These are phyloP conservation scores for Pseudococcus longispinus DNA, from an alignment of 2,888 invertebrate genomes.

Conservation along the genomic window DNA sequence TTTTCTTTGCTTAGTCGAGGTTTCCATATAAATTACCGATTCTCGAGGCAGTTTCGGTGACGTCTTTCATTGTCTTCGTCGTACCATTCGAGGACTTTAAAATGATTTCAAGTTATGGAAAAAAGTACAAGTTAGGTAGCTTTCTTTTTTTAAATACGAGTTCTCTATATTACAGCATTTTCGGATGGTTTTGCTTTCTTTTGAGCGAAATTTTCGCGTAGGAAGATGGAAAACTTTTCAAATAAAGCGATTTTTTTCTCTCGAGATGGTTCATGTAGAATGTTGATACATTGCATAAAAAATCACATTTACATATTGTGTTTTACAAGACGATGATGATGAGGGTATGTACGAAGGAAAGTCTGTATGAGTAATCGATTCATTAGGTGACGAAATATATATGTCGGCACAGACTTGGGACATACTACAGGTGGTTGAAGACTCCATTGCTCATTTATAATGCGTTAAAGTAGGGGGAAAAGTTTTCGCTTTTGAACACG, in stretches of 20 bases:
- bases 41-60: conserved; percentile 52
- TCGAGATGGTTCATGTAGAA: too few species aligned
- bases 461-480: conserved; percentile 40
- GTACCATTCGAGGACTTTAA: conserved; percentile 35
- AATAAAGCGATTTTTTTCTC: background rate
- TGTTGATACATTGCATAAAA: background rate
- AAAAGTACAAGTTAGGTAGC: background rate
- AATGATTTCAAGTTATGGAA: conserved; percentile 12
- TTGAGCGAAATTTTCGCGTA: background rate
- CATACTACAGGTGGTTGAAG: conserved; percentile 53
- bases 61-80: background rate
- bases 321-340: background rate
- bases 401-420: background rate
- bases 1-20: conserved; percentile 52
- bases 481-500: conserved; percentile 33
- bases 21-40: conserved; percentile 53
- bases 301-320: background rate
- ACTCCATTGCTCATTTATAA: conserved; percentile 53
- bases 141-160: background rate
- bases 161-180: background rate
- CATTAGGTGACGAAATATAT: background rate
- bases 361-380: conserved; percentile 8
- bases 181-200: background rate
- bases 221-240: background rate
- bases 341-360: background rate